Evolutionary conservation across 53 echinoderm and acorn worm species (phyloP).

Genomic region (Pentamera pediparva): DNA sequence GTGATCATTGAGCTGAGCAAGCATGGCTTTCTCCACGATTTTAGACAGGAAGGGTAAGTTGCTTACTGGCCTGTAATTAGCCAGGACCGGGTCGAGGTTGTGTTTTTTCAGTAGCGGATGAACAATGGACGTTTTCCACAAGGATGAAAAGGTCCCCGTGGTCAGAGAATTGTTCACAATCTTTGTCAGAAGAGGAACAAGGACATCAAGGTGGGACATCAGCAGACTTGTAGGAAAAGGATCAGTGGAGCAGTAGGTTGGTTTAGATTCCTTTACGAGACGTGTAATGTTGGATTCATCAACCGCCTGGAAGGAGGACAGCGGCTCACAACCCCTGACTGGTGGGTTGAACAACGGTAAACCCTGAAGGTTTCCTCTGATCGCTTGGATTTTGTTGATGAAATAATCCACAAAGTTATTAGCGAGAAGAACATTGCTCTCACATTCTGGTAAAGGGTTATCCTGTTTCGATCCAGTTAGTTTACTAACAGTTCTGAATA

Average conservation of each 20-base stretch:
- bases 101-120: slow-evolving; percentile 1
- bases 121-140: slow-evolving; percentile 5
- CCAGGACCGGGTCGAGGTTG: too few species aligned
- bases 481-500: slow-evolving; percentile 2
- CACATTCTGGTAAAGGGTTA: slow-evolving; percentile 15
- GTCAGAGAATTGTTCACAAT: background rate
- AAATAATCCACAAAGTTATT: slow-evolving; percentile 8
- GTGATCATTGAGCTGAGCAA: slow-evolving; percentile 1
- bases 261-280: background rate
- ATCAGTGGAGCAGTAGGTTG: background rate
- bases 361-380: slow-evolving; percentile 3
- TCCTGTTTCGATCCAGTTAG: background rate
- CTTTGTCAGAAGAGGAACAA: background rate
- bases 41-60: slow-evolving; percentile 13
- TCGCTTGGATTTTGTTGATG: slow-evolving; percentile 1
- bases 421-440: background rate
- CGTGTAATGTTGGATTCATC: background rate
- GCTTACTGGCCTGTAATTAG: slow-evolving; percentile 5
- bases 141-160: background rate
- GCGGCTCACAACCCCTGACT: background rate
- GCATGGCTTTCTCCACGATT: slow-evolving; percentile 4
- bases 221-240: background rate
- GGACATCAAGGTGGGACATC: background rate
- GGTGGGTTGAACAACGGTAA: background rate
- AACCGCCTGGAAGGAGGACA: background rate